These are phyloP conservation scores for Polymixis lichenea DNA, from an alignment of 2,888 invertebrate species.

Conservation along the genomic window DNA sequence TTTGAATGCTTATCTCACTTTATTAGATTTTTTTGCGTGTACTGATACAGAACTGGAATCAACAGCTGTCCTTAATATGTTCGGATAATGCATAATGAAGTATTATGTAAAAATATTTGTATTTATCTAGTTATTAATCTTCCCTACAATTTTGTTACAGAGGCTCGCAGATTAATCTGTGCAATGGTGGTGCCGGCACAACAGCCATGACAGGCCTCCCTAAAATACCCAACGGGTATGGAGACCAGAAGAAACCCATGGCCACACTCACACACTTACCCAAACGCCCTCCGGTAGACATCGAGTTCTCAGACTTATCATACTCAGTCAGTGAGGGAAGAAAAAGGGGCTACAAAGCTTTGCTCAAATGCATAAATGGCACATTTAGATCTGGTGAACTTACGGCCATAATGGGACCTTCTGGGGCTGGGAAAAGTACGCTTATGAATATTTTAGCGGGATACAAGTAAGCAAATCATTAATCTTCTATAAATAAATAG, in stretches of 20 bases:
- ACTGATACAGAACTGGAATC: neutral
- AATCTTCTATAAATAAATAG: neutral
- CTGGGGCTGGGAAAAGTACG: slow-evolving; percentile 94
- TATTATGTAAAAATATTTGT: neutral
- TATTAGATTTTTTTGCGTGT: neutral
- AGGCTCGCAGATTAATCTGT: slow-evolving; percentile 93
- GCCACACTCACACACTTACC: slow-evolving; percentile 95
- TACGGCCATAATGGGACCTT: slow-evolving; percentile 99
- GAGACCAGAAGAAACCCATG: slow-evolving; percentile 93
- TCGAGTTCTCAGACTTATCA: slow-evolving; percentile 96
- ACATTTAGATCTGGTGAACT: slow-evolving; percentile 97
- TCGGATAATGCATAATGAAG: neutral
- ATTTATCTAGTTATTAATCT: slow-evolving; percentile 12
- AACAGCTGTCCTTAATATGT: neutral
- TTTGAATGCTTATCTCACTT: slow-evolving; percentile 4
- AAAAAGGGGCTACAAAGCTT: slow-evolving; percentile 95
- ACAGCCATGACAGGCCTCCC: slow-evolving; percentile 89
- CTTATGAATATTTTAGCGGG: slow-evolving; percentile 97
- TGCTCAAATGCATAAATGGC: slow-evolving; percentile 96
- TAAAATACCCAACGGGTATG: slow-evolving; percentile 93
- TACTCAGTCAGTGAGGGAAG: slow-evolving; percentile 97
- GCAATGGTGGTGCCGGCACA: slow-evolving; percentile 92
- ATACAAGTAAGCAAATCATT: slow-evolving; percentile 92
- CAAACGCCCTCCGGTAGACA: slow-evolving; percentile 96
- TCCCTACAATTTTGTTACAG: slow-evolving; percentile 83